These are phyloP conservation scores for Sialia sialis DNA, from an alignment of 2,113 vertebrate species.

Conservation along the genomic window DNA sequence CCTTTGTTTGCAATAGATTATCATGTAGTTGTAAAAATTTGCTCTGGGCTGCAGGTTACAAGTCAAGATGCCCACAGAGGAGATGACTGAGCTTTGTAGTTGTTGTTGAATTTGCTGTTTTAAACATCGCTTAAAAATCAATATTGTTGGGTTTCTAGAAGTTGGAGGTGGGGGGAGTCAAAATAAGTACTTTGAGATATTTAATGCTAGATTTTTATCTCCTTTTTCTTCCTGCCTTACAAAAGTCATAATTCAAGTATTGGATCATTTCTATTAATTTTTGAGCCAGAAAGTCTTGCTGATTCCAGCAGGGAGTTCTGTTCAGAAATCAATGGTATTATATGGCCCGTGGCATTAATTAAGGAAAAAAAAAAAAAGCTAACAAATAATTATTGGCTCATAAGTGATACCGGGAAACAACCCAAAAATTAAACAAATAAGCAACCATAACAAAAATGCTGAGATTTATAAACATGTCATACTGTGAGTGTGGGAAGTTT, in stretches of 20 bases:
- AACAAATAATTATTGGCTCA: conserved; percentile 55
- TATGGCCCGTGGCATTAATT: conserved; percentile 14
- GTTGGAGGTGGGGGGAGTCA: neutral
- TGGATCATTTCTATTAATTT: conserved; percentile 26
- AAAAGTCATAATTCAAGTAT: conserved; percentile 33
- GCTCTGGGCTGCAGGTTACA: conserved; percentile 14
- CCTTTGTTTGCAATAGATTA: conserved; percentile 37
- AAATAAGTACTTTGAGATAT: neutral
- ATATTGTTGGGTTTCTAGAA: neutral
- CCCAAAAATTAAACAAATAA: conserved; percentile 58
- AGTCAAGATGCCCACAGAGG: conserved; percentile 3
- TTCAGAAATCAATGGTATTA: conserved; percentile 50
- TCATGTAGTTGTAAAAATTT: neutral
- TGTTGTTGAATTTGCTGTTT: neutral
- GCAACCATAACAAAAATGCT: conserved; percentile 9
- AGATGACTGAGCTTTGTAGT: neutral
- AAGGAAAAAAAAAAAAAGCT: conserved; percentile 2
- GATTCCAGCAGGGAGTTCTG: conserved; percentile 26
- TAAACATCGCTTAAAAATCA: neutral
- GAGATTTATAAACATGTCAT: conserved; percentile 30
- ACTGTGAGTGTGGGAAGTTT: conserved; percentile 12
- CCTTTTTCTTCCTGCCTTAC: neutral
- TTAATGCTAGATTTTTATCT: conserved; percentile 14
- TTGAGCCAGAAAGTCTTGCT: conserved; percentile 14
- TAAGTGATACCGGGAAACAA: conserved; percentile 45